These are phyloP conservation scores for Dicyrtomina minuta DNA, from an alignment of 2,888 invertebrate genomes.

Conservation along the genomic window DNA sequence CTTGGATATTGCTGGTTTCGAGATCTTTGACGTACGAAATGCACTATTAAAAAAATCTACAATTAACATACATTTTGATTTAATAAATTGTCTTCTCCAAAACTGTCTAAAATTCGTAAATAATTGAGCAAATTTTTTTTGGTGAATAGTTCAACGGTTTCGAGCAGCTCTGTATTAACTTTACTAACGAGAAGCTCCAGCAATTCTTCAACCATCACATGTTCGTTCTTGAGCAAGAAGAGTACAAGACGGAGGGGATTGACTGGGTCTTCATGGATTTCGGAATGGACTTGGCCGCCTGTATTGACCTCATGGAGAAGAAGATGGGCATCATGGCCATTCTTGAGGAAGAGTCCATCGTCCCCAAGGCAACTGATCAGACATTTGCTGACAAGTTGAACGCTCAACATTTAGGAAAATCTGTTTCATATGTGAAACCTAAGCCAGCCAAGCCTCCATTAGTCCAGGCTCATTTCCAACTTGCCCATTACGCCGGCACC, in stretches of 20 bases:
- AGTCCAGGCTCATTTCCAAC: conserved; percentile 86
- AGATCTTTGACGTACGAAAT: conserved; percentile 99
- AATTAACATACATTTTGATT: too few relatives aligned
- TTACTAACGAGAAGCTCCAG: too few relatives aligned
- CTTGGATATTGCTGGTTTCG: too few relatives aligned
- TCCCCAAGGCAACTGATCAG: conserved; percentile 98
- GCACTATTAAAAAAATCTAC: too few relatives aligned
- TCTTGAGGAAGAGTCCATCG: conserved; percentile 99
- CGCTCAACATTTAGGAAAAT: conserved; percentile 99
- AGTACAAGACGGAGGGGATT: conserved; percentile 14
- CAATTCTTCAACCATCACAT: too few relatives aligned
- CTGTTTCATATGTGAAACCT: conserved; percentile 93
- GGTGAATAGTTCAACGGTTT: conserved; percentile 86
- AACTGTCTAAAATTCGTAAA: too few relatives aligned
- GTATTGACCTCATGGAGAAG: conserved; percentile 90
- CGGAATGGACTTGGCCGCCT: conserved; percentile 84
- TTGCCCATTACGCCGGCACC: too few relatives aligned
- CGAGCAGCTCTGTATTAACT: conserved; percentile 99
- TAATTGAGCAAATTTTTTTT: too few relatives aligned
- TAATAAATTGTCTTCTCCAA: too few relatives aligned
- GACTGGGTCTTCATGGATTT: conserved; percentile 12
- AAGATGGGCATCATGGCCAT: too few relatives aligned
- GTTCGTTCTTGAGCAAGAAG: too few relatives aligned
- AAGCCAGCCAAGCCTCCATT: conserved; percentile 97
- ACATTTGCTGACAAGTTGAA: conserved; percentile 99